Evolutionary conservation across 1,140 invertebrate species (phyloP), one percentile per base, ranked within the genome.

Genomic region (Galleria mellonella): DNA sequence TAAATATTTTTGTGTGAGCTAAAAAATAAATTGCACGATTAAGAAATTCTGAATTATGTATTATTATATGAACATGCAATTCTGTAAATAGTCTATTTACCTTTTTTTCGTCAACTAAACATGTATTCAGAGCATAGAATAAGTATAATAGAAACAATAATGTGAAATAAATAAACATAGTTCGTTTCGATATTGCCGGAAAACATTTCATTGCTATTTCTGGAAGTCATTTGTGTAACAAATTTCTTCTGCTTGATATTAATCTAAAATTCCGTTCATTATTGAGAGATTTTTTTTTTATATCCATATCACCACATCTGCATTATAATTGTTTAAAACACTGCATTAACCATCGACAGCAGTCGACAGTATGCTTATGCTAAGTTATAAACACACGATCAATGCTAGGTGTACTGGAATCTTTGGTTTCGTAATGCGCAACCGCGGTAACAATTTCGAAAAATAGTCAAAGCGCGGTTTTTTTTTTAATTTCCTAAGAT

Each of bases 101-200:
- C 73, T 72, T 71, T 49, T 55, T 72, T 73, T 76, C 63, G 69
- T 82, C 75, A 78, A 79, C 72, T 82, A 78, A 75, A 69, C 61
- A 84, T 52, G 62, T 67, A 83, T 79, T 82, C 67, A 82, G 62
- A 55, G 66, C 56, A 77, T 75, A 84, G 50, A 78, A 72, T 74
- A 82, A 75, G 74, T 81, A 84, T 63, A 84, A 71, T 69, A 84
- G 57, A 73, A 77, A 83, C 33, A 84, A 69, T 51, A 81, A 74
- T 67, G 58, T 79, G 62, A 81, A 81, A 77, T 72, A 81, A 47
- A 72, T 69, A 74, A 81, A 77, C 45, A 78, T 60, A 74, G 61
- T 79, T 74, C 70, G 68, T 52, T 74, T 83, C 58, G 78, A 72
- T 56, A 75, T 44, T 51, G 61, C 59, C 56, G 70, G 62, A 50